Conservation (phyloP, 2,888 invertebrate genomes). For the Linnaemya tessellans region DNA sequence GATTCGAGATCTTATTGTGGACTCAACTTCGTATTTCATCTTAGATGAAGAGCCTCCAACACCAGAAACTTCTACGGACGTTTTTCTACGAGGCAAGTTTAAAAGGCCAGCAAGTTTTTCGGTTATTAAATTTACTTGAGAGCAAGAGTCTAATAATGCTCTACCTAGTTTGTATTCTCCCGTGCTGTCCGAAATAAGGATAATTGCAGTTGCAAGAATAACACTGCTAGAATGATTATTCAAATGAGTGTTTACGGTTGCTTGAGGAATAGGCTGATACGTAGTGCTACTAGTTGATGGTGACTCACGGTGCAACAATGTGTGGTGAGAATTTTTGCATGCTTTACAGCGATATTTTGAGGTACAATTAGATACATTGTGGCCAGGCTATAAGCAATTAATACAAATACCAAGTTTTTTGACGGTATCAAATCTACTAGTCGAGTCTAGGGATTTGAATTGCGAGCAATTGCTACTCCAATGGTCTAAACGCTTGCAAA, state of each 20-base stretch:
- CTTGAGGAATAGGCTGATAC: neutral
- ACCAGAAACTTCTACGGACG: slow-evolving; percentile 23
- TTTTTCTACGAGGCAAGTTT: slow-evolving; percentile 21
- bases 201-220: slow-evolving; percentile 22
- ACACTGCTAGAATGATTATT: neutral
- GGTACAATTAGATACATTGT: slow-evolving; percentile 11
- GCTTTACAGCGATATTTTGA: slow-evolving; percentile 37
- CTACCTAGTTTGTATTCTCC: slow-evolving; percentile 6
- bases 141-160: slow-evolving; percentile 27
- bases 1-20: slow-evolving; percentile 21
- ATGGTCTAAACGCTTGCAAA: slow-evolving; percentile 43
- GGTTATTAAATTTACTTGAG: slow-evolving; percentile 27
- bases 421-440: slow-evolving; percentile 9
- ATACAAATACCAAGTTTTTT: slow-evolving; percentile 36
- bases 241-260: slow-evolving; percentile 17
- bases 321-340: slow-evolving; percentile 25
- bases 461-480: slow-evolving; percentile 18
- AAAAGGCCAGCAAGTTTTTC: slow-evolving; percentile 31
- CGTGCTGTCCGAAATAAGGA: neutral
- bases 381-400: slow-evolving; percentile 15
- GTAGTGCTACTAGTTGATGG: neutral
- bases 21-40: slow-evolving; percentile 16
- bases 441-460: slow-evolving; percentile 11
- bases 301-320: slow-evolving; percentile 21
- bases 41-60: slow-evolving; percentile 16